Base-by-base conservation (phyloP, 2,888 invertebrate species). In the Monopis laevigella region DNA sequence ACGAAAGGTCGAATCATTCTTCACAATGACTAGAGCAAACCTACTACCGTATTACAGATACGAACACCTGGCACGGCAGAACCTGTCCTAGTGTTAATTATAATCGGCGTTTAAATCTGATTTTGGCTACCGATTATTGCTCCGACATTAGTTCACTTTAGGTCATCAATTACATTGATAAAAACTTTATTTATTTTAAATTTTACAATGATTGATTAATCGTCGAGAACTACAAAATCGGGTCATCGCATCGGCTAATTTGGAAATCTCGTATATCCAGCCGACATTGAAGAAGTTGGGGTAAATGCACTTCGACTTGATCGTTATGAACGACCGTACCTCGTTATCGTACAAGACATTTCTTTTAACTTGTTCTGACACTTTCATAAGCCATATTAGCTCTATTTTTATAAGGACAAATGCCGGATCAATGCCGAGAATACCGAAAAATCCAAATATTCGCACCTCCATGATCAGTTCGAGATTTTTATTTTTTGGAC, bases 11-110 rank as follows among this genome's bases (percentile, higher is more conserved):
- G 65, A 74, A 73, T 75, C 73, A 78, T 78, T 72, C 67, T 72
- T 70, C 62, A 65, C 74, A 11, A 4, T 29, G 75, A 78, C 70
- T 72, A 74, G 59, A 64, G 61, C 32, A 16, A 13, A 4, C n/a
- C n/a, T 32, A 32, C 14, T 32, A n/a, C 32, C 17, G 32, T n/a
- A 28, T n/a, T n/a, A n/a, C n/a, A n/a, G n/a, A n/a, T n/a, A 17
- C 32, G 10, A 13, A 32, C 32, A 17, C 16, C 4, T 5, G 16
- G 17, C 32, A 29, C 52, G 51, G 44, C 46, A 45, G 47, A 57
- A 80, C 77, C 73, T 72, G 78, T 78, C 60, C 50, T 51, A 55
- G 62, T 65, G 65, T 71, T 72, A 72, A 77, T 77, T 75, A 74
- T 64, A 68, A 72, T 68, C 58, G 56, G 62, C 69, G 69, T 69